Evolutionary conservation across 2,888 invertebrate species (phyloP).

Genomic region (Dynastes hyllus): DNA sequence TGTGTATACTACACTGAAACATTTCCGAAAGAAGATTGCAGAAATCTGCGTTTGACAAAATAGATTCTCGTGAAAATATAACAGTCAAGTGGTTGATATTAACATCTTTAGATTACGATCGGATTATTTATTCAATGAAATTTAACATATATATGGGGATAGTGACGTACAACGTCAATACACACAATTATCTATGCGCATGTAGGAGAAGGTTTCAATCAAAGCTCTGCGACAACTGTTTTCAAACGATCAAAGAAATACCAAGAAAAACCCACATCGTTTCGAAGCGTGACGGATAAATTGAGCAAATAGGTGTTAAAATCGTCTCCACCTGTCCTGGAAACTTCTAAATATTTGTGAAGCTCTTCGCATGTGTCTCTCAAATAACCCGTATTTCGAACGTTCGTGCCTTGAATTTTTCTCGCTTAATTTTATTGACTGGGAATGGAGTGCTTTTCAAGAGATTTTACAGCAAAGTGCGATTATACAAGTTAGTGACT

Average conservation of each 20-base stretch:
- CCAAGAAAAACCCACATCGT: neutral
- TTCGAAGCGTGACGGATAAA: conserved; percentile 10
- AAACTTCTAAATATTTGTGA: conserved; percentile 42
- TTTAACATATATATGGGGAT: too few relatives aligned
- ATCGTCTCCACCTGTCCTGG: conserved; percentile 20
- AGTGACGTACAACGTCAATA: neutral
- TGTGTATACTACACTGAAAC: neutral
- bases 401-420: conserved; percentile 24
- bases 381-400: conserved; percentile 6
- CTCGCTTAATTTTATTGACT: conserved; percentile 13
- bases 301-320: conserved; percentile 32
- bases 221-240: conserved; percentile 10
- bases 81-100: neutral
- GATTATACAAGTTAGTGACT: neutral
- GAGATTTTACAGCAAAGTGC: neutral
- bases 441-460: conserved; percentile 5
- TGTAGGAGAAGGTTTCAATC: conserved; percentile 7
- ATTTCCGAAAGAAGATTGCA: too few relatives aligned
- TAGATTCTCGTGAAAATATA: too few relatives aligned
- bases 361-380: conserved; percentile 31
- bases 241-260: conserved; percentile 19
- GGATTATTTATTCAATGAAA: neutral
- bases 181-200: neutral
- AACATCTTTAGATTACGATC: conserved; percentile 1
- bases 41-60: too few relatives aligned